Evolutionary conservation across 2,888 invertebrate genomes (phyloP), one percentile per base, ranked within the genome.

Genomic region (Tachina lurida): DNA sequence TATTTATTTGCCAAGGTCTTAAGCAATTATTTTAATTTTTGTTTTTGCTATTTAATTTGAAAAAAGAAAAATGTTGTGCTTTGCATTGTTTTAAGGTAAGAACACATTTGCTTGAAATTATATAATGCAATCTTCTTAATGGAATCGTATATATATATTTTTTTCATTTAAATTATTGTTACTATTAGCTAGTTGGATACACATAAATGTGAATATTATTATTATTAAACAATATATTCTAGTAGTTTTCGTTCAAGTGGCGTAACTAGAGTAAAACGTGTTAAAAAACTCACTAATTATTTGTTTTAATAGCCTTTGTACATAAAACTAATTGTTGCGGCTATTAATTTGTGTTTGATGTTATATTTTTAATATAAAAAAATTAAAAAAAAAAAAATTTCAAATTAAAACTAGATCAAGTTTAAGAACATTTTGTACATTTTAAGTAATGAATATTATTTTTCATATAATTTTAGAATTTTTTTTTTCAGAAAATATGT

Each of bases 211-310:
- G 10, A n/a, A 41, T 43, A 49, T 17, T 13, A 47, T 3, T 22
- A 47, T 45, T 58, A 41, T 22, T 22, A 41, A 31, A 31, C 2
- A 2, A 31, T 31, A 31, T 31, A 31, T 31, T 31, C 31, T 47
- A 13, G 10, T 65, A 13, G 82, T 78, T 78, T 84, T 78, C 58
- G 83, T 76, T 47, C 79, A 83, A 83, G 76, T 83, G 56, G 79
- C 83, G 83, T 83, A 86, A 86, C 83, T 86, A 76, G 86, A 86
- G 86, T 77, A 86, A 86, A 86, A 86, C 83, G 75, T 85, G 85
- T 78, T 7, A 31, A 31, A 75, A 60, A 75, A 47, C 63, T 73
- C 62, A 65, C 39, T 65, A 65, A 70, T 70, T 47, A 17, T 41
- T 58, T 56, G n/a, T 39, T 2, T 77, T 39, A 19, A 22, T 73